Base-by-base conservation (phyloP, 2,797 vertebrate genomes). In the Amazona finschi region DNA sequence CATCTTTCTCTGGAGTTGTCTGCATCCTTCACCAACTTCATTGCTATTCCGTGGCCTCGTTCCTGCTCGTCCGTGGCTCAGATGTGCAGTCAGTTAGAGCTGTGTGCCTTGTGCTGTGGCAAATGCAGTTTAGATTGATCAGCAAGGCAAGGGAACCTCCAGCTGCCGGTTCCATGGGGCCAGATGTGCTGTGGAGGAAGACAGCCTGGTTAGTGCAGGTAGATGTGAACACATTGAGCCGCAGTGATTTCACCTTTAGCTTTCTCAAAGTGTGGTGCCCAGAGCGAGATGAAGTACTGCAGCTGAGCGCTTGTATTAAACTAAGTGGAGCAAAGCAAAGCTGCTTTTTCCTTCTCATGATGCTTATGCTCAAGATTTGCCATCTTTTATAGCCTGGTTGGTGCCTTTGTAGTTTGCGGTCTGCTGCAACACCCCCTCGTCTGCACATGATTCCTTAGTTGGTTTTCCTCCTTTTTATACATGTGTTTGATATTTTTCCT, bases 361-460 rank as follows among this genome's bases (percentile, higher is more conserved):
- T 0, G 1, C 46, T 89, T 1, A 0, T 1, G 18, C 60, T 84
- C 25, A 20, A 39, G 20, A 15, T 61, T 58, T 81, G 20, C 53
- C 5, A 2, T 47, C n/a, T 65, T 65, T 16, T 43, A 36, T 8
- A 44, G 75, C 55, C 64, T 5, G 38, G 11, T n/a, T 5, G 24
- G 4, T 53, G 44, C 66, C 25, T 58, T 89, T 8, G 4, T 17
- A 15, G 65, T 44, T 46, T 22, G 7, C 28, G 62, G 38, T 31
- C n/a, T 57, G 28, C 62, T 67, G 13, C 19, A 41, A 36, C 55
- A 6, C 41, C 30, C 27, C 55, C 8, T 75, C 41, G 41, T 66
- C 64, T 46, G 38, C 10, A 0, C 1, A 0, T 12, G 15, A 1
- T 22, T 64, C 47, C 10, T 11, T 1, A 0, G 9, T 3, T 3